These are phyloP conservation scores for Chroicocephalus ridibundus DNA, from an alignment of 2,113 vertebrate species.

Conservation along the genomic window DNA sequence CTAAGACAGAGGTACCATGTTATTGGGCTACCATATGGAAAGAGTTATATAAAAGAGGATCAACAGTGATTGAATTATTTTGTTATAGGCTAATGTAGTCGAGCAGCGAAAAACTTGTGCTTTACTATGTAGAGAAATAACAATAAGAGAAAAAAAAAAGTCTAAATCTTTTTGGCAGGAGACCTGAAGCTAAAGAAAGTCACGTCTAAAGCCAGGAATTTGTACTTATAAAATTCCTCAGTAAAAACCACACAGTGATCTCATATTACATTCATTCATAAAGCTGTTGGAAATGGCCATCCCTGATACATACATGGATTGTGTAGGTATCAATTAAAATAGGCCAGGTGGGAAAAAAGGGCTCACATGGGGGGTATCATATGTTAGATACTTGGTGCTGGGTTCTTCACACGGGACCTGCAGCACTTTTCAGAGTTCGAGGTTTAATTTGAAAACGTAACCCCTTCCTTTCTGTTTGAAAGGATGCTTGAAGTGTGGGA, in stretches of 20 bases:
- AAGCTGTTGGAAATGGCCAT: slow-evolving; percentile 25
- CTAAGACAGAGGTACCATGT: not conserved
- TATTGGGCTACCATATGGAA: slow-evolving; percentile 44
- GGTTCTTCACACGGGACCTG: not conserved
- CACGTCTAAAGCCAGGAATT: slow-evolving; percentile 28
- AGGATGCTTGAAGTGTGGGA: not conserved
- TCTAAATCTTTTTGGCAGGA: slow-evolving; percentile 12
- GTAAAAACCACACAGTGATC: not conserved
- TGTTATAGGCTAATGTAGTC: slow-evolving; percentile 28
- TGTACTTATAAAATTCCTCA: not conserved
- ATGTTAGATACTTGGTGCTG: not conserved
- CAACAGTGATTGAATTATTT: slow-evolving; percentile 11
- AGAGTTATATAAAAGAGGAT: not conserved
- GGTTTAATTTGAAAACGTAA: not conserved
- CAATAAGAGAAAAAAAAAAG: not conserved
- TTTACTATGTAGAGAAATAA: not conserved
- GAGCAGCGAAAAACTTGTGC: not conserved
- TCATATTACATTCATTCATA: slow-evolving; percentile 19
- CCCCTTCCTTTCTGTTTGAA: not conserved
- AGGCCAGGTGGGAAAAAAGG: not conserved
- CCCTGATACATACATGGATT: not conserved
- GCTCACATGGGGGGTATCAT: not conserved
- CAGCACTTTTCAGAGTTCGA: not conserved
- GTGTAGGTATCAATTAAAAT: not conserved
- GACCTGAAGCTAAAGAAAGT: slow-evolving; percentile 11